Base-by-base conservation (phyloP, 2,888 invertebrate species). In the Drosophila sordidula region DNA sequence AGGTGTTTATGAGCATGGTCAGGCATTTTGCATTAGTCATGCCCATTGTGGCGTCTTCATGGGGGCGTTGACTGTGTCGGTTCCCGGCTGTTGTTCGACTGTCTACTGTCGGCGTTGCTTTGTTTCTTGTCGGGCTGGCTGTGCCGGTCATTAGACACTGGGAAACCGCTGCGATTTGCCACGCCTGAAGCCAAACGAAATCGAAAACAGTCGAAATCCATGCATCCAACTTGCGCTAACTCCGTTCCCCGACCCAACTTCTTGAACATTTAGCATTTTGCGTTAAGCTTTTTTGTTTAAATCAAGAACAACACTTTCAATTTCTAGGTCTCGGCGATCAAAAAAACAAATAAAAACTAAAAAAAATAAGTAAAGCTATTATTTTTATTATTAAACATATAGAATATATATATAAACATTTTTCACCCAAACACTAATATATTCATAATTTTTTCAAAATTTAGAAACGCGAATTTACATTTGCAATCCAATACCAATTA, bases 21-120 rank as follows among this genome's bases (percentile, higher is more conserved):
- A 62, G 67, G 50, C 79, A 83, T 87, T 83, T 87, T 74, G 83
- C 87, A 83, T 83, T 87, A 83, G 83, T 83, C 83, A 83, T 82
- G 83, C 70, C 83, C 75, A 70, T 77, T 82, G 75, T 67, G 59
- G 76, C 65, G 56, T 69, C 74, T 77, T 74, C 64, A 70, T 68
- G 87, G 83, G 87, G 85, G 83, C 81, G 87, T 87, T 74, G 62
- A 67, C 73, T 66, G 56, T 25, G 22, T 16, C 55, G 61, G 36
- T 64, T 58, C 57, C 22, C 42, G 14, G 22, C 38, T 41, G 42
- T 29, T 6, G 34, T 3, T n/a, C n/a, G n/a, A n/a, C n/a, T 4
- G 57, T 45, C 55, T 39, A 46, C 49, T 71, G 58, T 73, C 73
- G 78, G 70, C 70, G 16, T 55, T 64, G 58, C 61, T 47, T 32